Evolutionary conservation across 2,888 invertebrate species (phyloP).

Genomic region (Slavum lentiscoides): DNA sequence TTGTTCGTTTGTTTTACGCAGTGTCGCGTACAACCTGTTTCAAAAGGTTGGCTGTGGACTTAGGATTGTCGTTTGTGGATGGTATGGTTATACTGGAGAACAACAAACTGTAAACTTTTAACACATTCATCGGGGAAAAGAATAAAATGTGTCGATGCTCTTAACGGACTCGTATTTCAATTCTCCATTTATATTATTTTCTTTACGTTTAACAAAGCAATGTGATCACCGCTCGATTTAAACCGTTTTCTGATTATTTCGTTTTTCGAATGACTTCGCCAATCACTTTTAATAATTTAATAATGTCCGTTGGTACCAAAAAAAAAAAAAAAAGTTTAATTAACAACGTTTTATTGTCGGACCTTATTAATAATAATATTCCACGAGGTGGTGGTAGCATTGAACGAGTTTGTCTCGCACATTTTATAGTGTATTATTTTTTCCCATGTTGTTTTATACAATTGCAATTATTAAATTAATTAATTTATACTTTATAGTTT

Average conservation of each 20-base stretch:
- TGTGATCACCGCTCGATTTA: neutral
- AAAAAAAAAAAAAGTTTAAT: no score
- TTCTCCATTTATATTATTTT: neutral
- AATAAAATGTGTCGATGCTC: neutral
- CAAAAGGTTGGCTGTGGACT: neutral
- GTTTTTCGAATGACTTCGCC: neutral
- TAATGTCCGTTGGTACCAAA: no score
- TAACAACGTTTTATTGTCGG: no score
- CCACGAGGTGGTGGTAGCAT: no score
- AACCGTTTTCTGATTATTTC: neutral
- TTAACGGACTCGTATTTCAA: slow-evolving; percentile 20
- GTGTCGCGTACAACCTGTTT: slow-evolving; percentile 1
- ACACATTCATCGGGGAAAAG: neutral
- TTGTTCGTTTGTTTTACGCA: slow-evolving; percentile 26
- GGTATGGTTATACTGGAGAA: slow-evolving; percentile 11
- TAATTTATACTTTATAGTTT: no score
- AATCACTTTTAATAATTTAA: neutral
- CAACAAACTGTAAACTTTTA: slow-evolving; percentile 32
- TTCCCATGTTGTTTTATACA: no score
- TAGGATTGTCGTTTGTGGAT: slow-evolving; percentile 15
- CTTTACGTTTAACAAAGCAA: neutral
- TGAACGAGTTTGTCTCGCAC: no score
- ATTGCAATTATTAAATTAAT: no score
- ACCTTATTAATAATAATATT: no score
- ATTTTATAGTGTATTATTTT: no score